A percentile compares a stretch with the other conserved stretches of the same genome.
These are phyloP conservation scores for Luffia ferchaultella DNA, from an alignment of 2,888 invertebrate genomes.

Conservation along the genomic window DNA sequence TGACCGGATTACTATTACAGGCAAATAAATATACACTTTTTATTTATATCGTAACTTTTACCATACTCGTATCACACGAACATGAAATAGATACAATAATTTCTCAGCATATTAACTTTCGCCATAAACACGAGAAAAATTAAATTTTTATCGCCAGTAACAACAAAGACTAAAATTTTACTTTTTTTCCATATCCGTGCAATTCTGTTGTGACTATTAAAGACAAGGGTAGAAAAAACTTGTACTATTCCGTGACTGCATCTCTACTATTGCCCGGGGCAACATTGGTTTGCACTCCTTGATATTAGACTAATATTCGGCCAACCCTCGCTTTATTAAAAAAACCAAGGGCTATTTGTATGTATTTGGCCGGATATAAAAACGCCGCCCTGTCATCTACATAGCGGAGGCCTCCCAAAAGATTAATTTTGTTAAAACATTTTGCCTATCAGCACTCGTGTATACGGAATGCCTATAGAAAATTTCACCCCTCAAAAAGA, in stretches of 20 bases:
- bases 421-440: slow-evolving; percentile 59
- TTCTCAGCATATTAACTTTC: too few species aligned
- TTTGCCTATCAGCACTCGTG: slow-evolving; percentile 16
- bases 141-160: too few species aligned
- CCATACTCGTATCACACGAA: too few species aligned
- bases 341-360: slow-evolving; percentile 60
- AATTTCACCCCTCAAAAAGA: too few species aligned
- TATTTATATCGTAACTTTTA: too few species aligned
- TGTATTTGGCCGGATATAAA: slow-evolving; percentile 43
- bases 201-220: not conserved
- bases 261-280: slow-evolving; percentile 29
- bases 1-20: too few species aligned
- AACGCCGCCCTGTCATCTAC: slow-evolving; percentile 39
- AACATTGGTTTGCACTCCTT: slow-evolving; percentile 62
- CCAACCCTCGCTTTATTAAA: slow-evolving; percentile 60
- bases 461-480: too few species aligned
- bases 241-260: slow-evolving; percentile 30
- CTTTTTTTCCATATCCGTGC: not conserved
- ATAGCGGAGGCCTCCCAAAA: slow-evolving; percentile 31
- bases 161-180: too few species aligned
- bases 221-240: slow-evolving; percentile 24
- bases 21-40: too few species aligned
- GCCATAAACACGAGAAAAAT: too few species aligned
- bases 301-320: slow-evolving; percentile 61
- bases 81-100: too few species aligned